phyloP scores from a whole-genome alignment of 2,888 invertebrate species.

The Pachliopta kotzebuea region DNA sequence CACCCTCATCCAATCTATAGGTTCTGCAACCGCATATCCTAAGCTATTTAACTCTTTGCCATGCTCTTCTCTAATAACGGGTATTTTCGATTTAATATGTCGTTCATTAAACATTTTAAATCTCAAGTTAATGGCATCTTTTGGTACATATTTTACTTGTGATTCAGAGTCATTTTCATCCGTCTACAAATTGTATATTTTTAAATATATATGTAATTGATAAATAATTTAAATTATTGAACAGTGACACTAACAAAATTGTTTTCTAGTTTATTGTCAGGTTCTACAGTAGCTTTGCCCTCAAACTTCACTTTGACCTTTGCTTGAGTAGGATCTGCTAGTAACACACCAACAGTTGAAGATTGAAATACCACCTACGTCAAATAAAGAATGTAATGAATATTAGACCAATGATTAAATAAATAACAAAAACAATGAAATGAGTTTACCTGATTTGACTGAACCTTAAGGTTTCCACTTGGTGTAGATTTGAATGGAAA shows the following conservation, averaged over 20 bases:
- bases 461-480: slow-evolving; percentile 85
- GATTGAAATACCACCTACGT: slow-evolving; percentile 84
- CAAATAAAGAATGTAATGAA: background rate
- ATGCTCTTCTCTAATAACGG: slow-evolving; percentile 46
- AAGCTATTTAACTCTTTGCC: slow-evolving; percentile 77
- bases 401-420: background rate
- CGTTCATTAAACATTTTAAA: slow-evolving; percentile 30
- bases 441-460: slow-evolving; percentile 82
- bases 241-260: slow-evolving; percentile 43
- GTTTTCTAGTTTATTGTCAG: slow-evolving; percentile 44
- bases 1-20: slow-evolving; percentile 83
- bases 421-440: background rate
- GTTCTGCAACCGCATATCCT: slow-evolving; percentile 78
- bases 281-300: slow-evolving; percentile 55
- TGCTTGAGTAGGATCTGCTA: slow-evolving; percentile 84
- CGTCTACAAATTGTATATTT: slow-evolving; percentile 37
- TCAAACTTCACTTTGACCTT: slow-evolving; percentile 82
- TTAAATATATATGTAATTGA: background rate
- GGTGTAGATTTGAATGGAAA: slow-evolving; percentile 85
- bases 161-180: slow-evolving; percentile 45
- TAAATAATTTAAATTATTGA: background rate
- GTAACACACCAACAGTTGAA: slow-evolving; percentile 83
- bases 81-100: slow-evolving; percentile 40
- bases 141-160: slow-evolving; percentile 46
- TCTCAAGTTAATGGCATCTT: slow-evolving; percentile 35